Evolutionary conservation across 1,140 invertebrate genomes (phyloP), one percentile per base, ranked within the genome.

Genomic region (Ruditapes philippinarum): DNA sequence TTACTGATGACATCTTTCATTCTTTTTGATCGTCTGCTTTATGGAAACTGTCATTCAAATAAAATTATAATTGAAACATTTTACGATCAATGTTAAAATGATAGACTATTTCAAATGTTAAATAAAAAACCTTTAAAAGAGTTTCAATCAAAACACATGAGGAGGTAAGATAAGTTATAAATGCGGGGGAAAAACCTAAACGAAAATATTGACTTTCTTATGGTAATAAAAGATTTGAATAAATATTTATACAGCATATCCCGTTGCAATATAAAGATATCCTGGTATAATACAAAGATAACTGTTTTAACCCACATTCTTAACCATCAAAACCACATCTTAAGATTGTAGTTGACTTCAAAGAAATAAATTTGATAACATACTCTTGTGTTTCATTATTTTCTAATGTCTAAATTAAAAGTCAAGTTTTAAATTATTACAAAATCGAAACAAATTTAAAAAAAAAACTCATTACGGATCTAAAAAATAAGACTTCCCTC

Each of bases 191-290:
- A 70, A 38, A 38, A 17, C 28, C 36, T 38, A 70, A 31, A 70
- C 11, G 22, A 70, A 38, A 70, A 70, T 70, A 70, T 70, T 11
- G 65, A 36, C 36, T 70, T 38, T 36, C 14, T 7, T 70, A 38
- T 65, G 36, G 65, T 12, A 7, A 62, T 62, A 28, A 28, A 62
- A n/a, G n/a, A 28, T 28, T 28, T n/a, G 57, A n/a, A 62, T 62
- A 62, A 38, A 70, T 70, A 70, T 70, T 70, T 70, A 28, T 70
- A 38, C 38, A 70, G 22, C 65, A 38, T 36, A 38, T 70, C 31
- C 14, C 65, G 33, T 70, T 70, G 65, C 33, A 38, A 28, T 70
- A 70, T 70, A 38, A 5, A 70, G 4, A 38, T 22, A 25, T 31
- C 14, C 4, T 2, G 65, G 33, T 1, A 19, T 19, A 9, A 31